Percentiles rank a stretch among this genome's conserved stretches.
Evolutionary conservation across 2,113 vertebrate genomes (phyloP).

Genomic region (Odocoileus virginianus): DNA sequence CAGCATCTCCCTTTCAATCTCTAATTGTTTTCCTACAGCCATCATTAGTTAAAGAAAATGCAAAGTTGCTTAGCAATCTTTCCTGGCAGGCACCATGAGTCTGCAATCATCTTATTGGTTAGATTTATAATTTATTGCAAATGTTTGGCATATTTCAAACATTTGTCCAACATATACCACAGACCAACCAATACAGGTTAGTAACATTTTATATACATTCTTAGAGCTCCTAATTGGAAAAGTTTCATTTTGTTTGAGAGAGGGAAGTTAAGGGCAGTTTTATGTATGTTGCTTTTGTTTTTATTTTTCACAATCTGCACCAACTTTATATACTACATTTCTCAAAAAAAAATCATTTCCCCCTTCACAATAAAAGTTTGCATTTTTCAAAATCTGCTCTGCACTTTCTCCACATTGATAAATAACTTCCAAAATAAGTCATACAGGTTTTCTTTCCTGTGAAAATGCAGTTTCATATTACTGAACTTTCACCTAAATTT

Average conservation of each 20-base stretch:
- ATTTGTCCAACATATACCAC: slow-evolving; percentile 70
- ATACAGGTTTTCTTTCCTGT: neutral
- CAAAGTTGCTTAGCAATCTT: slow-evolving; percentile 73
- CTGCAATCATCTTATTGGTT: slow-evolving; percentile 76
- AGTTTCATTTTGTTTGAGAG: slow-evolving; percentile 37
- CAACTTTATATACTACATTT: neutral
- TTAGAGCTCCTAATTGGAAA: slow-evolving; percentile 47
- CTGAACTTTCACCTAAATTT: neutral
- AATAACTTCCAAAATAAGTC: neutral
- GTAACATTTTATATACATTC: slow-evolving; percentile 59
- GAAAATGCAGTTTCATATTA: neutral
- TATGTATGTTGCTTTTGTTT: slow-evolving; percentile 27
- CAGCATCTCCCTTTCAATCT: slow-evolving; percentile 45
- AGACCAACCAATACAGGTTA: slow-evolving; percentile 67
- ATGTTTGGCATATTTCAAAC: slow-evolving; percentile 77
- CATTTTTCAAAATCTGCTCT: neutral
- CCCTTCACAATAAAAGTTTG: slow-evolving; percentile 20
- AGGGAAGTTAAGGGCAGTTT: neutral
- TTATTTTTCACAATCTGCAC: neutral
- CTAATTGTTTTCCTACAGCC: slow-evolving; percentile 71
- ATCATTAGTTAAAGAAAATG: slow-evolving; percentile 69
- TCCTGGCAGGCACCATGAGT: slow-evolving; percentile 66
- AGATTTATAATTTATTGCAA: slow-evolving; percentile 78
- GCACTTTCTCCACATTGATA: neutral
- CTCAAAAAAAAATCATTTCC: neutral